Evolutionary conservation across 2,888 invertebrate species (phyloP), one percentile per base, ranked within the genome.

Genomic region (Andrena praecox): DNA sequence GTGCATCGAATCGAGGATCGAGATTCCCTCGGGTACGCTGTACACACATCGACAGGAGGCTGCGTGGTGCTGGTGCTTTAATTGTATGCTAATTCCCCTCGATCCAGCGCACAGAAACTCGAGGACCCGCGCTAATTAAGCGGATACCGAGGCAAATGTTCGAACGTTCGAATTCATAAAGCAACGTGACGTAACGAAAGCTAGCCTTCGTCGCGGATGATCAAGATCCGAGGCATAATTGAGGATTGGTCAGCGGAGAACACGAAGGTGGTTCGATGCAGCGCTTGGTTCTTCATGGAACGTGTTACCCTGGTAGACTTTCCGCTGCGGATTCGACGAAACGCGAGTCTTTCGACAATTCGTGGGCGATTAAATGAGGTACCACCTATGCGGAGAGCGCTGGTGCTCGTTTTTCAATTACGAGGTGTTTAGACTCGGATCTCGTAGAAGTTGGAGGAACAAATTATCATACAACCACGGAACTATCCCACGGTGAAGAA

Each of bases 21-120:
- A 50, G 66, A 68, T 71, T 69, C 59, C 59, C 56, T 52, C n/a
- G 50, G 60, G 31, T 52, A 50, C 63, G 20, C 2, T 56, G 62
- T 33, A 50, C 54, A 50, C 52, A 75, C 68, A 27, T 64, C 35
- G 27, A 33, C 56, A 70, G 64, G 16, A 54, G 66, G 67, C 64
- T 54, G 52, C 20, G n/a, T 29, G n/a, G 71, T 71, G 42, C 54
- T 59, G 63, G n/a, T 60, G 68, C 82, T 81, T 79, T 88, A 89
- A 90, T 89, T 86, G 84, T 82, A 89, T 87, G 85, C 83, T 90
- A 88, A 90, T 90, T 70, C 70, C 69, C 56, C 78, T 80, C 81
- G 71, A 63, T 59, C 24, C 24, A 56, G 20, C 20, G 24, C 20
- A 12, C 24, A 56, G 24, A 56, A 56, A 56, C 10, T 10, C 10